Conservation (phyloP, 2,113 vertebrate genomes). For the Tapirus terrestris region DNA sequence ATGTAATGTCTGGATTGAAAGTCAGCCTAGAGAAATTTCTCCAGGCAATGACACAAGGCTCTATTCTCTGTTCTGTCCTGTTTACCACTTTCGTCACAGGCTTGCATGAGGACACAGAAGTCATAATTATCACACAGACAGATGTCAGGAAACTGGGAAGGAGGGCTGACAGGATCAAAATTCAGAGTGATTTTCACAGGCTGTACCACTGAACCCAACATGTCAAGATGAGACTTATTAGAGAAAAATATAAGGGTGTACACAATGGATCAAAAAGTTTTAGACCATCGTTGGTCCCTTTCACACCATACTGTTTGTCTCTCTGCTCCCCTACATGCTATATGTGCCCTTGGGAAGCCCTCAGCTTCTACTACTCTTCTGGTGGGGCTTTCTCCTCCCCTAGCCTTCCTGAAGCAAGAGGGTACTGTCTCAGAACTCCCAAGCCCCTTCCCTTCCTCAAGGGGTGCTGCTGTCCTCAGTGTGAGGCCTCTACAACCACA, state of each 20-base stretch:
- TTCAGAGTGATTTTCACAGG: background rate
- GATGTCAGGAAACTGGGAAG: background rate
- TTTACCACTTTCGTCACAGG: background rate
- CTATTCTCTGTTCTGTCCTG: background rate
- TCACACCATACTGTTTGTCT: background rate
- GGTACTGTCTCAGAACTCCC: background rate
- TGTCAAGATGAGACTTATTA: background rate
- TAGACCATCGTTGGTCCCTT: background rate
- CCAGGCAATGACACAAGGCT: background rate
- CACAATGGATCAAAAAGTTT: background rate
- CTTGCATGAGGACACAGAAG: slow-evolving; percentile 29
- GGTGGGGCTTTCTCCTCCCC: background rate
- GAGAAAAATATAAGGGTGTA: background rate
- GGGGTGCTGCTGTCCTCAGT: background rate
- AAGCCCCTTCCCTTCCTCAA: background rate
- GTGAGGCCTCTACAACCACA: background rate
- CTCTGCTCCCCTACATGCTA: background rate
- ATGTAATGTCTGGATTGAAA: background rate
- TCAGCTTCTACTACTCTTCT: background rate
- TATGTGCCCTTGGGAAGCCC: background rate
- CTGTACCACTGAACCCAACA: background rate
- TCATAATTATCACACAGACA: background rate
- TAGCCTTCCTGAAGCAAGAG: background rate
- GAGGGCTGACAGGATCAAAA: background rate
- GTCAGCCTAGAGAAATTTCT: slow-evolving; percentile 5